phyloP scores from a whole-genome alignment of 1,140 invertebrate species.

The Bombus waltoni region DNA sequence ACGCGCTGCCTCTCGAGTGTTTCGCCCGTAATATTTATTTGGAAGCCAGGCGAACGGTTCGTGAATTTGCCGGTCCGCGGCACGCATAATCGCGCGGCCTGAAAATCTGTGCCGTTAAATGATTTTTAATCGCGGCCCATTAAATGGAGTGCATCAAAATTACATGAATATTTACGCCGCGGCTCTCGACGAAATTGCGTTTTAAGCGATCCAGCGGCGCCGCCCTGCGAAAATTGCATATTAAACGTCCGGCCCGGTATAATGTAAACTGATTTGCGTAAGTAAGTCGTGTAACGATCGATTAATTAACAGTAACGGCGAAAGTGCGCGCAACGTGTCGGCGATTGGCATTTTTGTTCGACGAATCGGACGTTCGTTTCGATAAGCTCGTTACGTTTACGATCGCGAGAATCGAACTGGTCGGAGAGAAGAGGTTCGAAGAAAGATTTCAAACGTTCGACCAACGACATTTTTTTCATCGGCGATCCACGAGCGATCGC shows the following conservation, averaged over 20 bases:
- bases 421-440: background rate
- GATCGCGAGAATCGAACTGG: background rate
- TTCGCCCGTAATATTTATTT: conserved; percentile 22
- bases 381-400: background rate
- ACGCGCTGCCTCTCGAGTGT: background rate
- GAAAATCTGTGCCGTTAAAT: conserved; percentile 45
- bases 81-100: background rate
- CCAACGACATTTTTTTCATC: background rate
- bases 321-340: background rate
- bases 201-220: conserved; percentile 39
- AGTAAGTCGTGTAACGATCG: conserved; percentile 39
- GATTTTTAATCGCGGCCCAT: conserved; percentile 51
- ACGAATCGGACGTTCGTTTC: background rate
- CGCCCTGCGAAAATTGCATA: conserved; percentile 18
- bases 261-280: conserved; percentile 39
- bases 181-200: conserved; percentile 24
- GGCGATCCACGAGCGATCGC: background rate
- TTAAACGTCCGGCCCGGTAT: conserved; percentile 25
- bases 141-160: conserved; percentile 49
- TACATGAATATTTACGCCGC: conserved; percentile 52
- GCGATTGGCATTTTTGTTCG: background rate
- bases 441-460: background rate
- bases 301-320: conserved; percentile 41
- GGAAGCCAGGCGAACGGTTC: background rate
- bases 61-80: background rate